A percentile compares a stretch with the other conserved stretches of the same genome.
Conservation (phyloP, 2,113 vertebrate species). For the Poeciliopsis occidentalis region DNA sequence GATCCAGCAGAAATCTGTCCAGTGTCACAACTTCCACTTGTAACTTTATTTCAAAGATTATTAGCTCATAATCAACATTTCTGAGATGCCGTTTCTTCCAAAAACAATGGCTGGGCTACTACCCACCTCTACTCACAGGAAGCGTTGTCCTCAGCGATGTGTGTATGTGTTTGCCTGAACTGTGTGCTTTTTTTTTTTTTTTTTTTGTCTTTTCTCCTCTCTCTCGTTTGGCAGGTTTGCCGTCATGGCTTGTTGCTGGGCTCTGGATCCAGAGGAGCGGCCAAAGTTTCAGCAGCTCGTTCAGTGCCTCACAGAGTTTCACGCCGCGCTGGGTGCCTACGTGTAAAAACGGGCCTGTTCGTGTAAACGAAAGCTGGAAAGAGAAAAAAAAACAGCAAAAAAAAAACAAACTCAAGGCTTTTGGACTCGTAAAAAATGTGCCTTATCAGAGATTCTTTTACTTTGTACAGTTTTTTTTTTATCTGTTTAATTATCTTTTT, state of each 20-base stretch:
- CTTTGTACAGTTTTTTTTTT: conserved; percentile 64
- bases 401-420: conserved; percentile 47
- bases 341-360: conserved; percentile 80
- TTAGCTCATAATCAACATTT: neutral
- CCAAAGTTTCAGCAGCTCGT: conserved; percentile 99
- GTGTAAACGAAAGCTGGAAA: neutral
- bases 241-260: conserved; percentile 99
- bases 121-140: no score
- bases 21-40: neutral
- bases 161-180: neutral
- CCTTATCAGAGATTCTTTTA: conserved; percentile 80
- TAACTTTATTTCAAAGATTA: neutral
- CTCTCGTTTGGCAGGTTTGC: conserved; percentile 85
- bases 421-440: conserved; percentile 77
- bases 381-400: neutral
- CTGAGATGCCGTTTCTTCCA: no score
- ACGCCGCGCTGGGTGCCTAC: conserved; percentile 94
- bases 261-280: conserved; percentile 95
- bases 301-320: conserved; percentile 98
- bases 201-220: no score
- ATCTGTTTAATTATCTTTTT: conserved; percentile 62
- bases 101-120: no score
- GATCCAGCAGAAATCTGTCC: neutral
- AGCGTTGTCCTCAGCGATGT: no score
- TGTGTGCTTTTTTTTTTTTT: neutral